Evolutionary conservation across 2,113 vertebrate species (phyloP), one percentile per base, ranked within the genome.

Genomic region (Herpailurus yagouaroundi): DNA sequence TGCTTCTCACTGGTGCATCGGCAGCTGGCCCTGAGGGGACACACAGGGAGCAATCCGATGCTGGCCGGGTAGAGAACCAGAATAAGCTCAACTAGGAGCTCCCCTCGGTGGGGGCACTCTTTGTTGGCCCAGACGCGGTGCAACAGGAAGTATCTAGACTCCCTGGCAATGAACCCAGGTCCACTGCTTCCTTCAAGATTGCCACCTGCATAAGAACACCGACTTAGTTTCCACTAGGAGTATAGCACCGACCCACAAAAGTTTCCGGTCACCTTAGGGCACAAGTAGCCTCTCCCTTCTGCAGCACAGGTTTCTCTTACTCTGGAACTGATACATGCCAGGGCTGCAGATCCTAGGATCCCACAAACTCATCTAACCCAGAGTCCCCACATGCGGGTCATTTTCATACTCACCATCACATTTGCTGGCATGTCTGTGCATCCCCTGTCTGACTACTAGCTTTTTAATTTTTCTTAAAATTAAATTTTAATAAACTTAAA

Each of bases 1-100:
- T 99, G 45, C 69, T 91, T 66, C 96, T 97, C 31, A 23, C 14
- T 3, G 96, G 97, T 5, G 38, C 64, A 5, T 93, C 85, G 2
- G 14, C 18, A 25, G 64, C 74, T 31, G 88, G 38, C 76, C 88
- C 97, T 97, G 83, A 8, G 50, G 50, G 76, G 71, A 95, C 64
- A 97, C 31, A 41, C 1, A 36, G 57, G 86, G 57, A 69, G 16
- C 36, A 74, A 63, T 74, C 48, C 74, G 52, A 31, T 29, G 8
- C 9, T 76, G 66, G 3, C 7, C n/a, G 6, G 41, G 38, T 29
- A 66, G 15, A n/a, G 76, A 9, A 3, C 38, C 5, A 38, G 13
- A 25, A 14, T 0, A 1, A 16, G 36, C 29, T 4, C 1, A 11
- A 10, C 18, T 23, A 15, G 4, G 27, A 29, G 41, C 31, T 66